A percentile compares a stretch with the other conserved stretches of the same genome.
phyloP scores from a whole-genome alignment of 2,888 invertebrate genomes.

The Spodoptera littoralis region DNA sequence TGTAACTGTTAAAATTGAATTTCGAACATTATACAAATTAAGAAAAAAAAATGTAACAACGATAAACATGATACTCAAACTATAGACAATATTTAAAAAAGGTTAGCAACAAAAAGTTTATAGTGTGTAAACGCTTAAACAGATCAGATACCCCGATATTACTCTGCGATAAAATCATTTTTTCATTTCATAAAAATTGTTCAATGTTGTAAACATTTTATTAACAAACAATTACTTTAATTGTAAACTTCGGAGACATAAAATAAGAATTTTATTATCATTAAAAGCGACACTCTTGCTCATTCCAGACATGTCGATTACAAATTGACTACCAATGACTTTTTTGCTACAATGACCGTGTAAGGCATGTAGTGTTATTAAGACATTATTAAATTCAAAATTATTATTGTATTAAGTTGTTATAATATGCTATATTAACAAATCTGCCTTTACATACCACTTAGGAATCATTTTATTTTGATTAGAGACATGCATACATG shows the following conservation, averaged over 20 bases:
- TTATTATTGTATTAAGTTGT: slow-evolving; percentile 9
- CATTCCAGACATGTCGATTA: slow-evolving; percentile 66
- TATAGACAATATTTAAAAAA: slow-evolving; percentile 1
- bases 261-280: slow-evolving; percentile 80
- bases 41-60: slow-evolving; percentile 33
- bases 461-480: too few species aligned
- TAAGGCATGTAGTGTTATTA: slow-evolving; percentile 40
- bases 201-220: slow-evolving; percentile 71
- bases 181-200: slow-evolving; percentile 66
- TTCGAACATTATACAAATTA: slow-evolving; percentile 6
- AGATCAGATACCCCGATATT: slow-evolving; percentile 65
- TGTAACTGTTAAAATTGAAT: slow-evolving; percentile 14
- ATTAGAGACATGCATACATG: too few species aligned
- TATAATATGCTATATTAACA: too few species aligned
- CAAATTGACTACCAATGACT: slow-evolving; percentile 64
- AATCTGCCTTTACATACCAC: too few species aligned
- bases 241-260: slow-evolving; percentile 69
- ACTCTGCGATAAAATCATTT: slow-evolving; percentile 66
- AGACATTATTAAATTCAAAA: slow-evolving; percentile 13
- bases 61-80: slow-evolving; percentile 21
- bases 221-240: slow-evolving; percentile 76
- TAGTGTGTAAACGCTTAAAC: slow-evolving; percentile 49
- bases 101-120: slow-evolving; percentile 35
- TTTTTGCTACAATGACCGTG: slow-evolving; percentile 43
- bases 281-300: slow-evolving; percentile 76